phyloP scores from a whole-genome alignment of 1,140 invertebrate species.

The Phortica variegata region DNA sequence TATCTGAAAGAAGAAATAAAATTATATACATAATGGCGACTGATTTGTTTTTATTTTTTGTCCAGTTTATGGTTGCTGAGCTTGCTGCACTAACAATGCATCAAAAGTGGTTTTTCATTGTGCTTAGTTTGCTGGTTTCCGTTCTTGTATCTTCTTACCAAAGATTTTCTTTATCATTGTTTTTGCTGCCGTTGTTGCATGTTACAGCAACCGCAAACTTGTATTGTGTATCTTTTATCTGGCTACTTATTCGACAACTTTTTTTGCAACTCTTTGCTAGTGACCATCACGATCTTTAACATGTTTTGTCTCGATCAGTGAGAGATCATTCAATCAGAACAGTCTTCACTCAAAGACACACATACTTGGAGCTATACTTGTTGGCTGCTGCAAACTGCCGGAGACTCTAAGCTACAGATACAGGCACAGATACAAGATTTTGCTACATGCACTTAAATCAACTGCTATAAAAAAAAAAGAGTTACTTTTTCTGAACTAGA shows the following conservation, averaged over 20 bases:
- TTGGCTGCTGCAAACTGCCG: too few species aligned
- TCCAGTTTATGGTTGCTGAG: constrained; percentile 10
- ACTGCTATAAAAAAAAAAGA: too few species aligned
- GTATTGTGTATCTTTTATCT: constrained; percentile 12
- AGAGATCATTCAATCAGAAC: constrained; percentile 55
- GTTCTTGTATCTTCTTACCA: constrained; percentile 16
- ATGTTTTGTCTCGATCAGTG: constrained; percentile 54
- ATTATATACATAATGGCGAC: too few species aligned
- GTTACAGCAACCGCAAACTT: constrained; percentile 27
- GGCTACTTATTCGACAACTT: background rate
- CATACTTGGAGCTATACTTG: too few species aligned
- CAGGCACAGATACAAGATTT: background rate
- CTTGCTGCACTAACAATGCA: too few species aligned
- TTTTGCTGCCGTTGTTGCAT: constrained; percentile 12
- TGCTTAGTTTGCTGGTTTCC: too few species aligned
- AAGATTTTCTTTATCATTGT: constrained; percentile 14
- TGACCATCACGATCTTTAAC: constrained; percentile 49
- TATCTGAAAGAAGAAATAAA: too few species aligned
- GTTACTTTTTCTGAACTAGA: constrained; percentile 15
- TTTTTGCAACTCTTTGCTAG: constrained; percentile 1
- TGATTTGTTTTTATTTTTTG: too few species aligned
- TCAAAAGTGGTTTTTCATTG: too few species aligned
- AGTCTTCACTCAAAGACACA: constrained; percentile 29
- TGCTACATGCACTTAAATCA: background rate
- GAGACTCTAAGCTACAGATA: constrained; percentile 1